Evolutionary conservation across 2,888 invertebrate species (phyloP), one percentile per base, ranked within the genome.

Genomic region (Polyommatus iphigenia): DNA sequence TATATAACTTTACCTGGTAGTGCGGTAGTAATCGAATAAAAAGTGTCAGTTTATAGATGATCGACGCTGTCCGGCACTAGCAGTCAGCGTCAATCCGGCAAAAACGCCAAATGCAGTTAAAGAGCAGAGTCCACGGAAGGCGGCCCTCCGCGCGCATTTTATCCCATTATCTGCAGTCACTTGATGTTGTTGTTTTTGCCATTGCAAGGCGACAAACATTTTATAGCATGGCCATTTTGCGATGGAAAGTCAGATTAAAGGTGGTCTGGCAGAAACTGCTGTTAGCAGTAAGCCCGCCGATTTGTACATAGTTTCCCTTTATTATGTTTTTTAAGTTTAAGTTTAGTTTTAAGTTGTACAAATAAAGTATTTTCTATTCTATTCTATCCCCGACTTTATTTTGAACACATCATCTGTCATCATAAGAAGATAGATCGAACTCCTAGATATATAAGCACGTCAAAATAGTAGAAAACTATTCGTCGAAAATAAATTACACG

Each of bases 61-160:
- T 54, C 24, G 75, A 75, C 75, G 75, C 75, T 29, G 54, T 77
- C 46, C n/a, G 59, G 57, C 54, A 78, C 57, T 78, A 77, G 10
- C 8, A 75, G 54, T 73, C 67, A 77, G 20, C 46, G 57, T 29
- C 54, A 77, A 71, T 75, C 36, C 72, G 20, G 71, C 75, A 80
- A 80, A 80, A 80, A 82, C 75, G 54, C 32, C 29, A 78, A 83
- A 85, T 84, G 83, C 85, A 83, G 80, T 78, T 84, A 77, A 80
- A 88, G 88, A 85, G 88, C 85, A 84, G 80, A 84, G 83, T 85
- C 84, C 81, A 87, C 89, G 89, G 89, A 89, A 88, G 85, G 78
- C 76, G 79, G 59, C 83, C 81, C 85, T 84, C 79, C 78, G 76
- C 79, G 78, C 80, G 82, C 82, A 83, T 84, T 82, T 80, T 77